Percentiles rank a stretch among this genome's conserved stretches.
These are phyloP conservation scores for Hyppa rectilinea DNA, from an alignment of 2,888 invertebrate genomes.

Conservation along the genomic window DNA sequence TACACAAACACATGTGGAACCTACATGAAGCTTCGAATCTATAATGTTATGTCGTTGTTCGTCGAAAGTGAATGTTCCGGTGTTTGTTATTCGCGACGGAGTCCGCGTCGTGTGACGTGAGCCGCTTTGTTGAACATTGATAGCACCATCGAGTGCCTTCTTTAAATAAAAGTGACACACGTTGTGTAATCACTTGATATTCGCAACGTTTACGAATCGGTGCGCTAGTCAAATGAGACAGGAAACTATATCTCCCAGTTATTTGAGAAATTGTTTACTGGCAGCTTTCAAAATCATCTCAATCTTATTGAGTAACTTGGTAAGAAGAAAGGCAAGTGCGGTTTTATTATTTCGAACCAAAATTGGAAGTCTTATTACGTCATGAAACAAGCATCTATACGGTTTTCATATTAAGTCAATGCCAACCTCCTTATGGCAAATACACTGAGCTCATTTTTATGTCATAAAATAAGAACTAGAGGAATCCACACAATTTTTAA, in stretches of 20 bases:
- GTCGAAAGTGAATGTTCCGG: constrained; percentile 88
- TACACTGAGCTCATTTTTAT: constrained; percentile 1
- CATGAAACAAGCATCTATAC: constrained; percentile 7
- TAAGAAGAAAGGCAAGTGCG: constrained; percentile 1
- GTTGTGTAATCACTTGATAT: constrained; percentile 69
- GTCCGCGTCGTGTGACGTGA: constrained; percentile 79
- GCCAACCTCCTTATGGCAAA: not conserved
- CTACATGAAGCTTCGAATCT: constrained; percentile 68
- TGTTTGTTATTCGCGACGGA: constrained; percentile 85
- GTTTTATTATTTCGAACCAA: constrained; percentile 14
- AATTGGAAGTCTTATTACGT: constrained; percentile 19
- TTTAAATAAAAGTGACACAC: constrained; percentile 65
- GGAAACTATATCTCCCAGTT: constrained; percentile 27
- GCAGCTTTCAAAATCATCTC: not conserved
- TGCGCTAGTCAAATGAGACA: constrained; percentile 14
- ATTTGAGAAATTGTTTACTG: not conserved
- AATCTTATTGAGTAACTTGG: constrained; percentile 2
- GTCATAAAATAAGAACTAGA: not conserved
- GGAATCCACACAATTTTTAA: not conserved
- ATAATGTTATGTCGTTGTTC: constrained; percentile 78
- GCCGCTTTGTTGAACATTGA: constrained; percentile 76
- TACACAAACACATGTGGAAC: constrained; percentile 63
- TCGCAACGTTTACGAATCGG: constrained; percentile 46
- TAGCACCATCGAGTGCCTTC: constrained; percentile 64
- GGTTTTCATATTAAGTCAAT: not conserved